Evolutionary conservation across 1,140 invertebrate species (phyloP).

Genomic region (Monochamus saltuarius): DNA sequence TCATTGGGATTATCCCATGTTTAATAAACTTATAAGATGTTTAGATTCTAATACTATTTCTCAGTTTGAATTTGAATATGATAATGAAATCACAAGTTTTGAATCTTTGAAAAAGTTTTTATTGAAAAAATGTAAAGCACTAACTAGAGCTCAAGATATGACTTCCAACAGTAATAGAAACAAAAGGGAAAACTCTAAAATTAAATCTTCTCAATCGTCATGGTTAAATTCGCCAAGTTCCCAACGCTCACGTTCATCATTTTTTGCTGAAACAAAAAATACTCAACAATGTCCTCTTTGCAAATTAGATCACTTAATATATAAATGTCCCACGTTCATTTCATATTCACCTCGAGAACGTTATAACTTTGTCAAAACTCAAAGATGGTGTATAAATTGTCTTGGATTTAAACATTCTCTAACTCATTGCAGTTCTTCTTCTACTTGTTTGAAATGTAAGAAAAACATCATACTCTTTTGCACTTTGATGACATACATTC

Average conservation of each 20-base stretch:
- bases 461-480: slow-evolving; percentile 10
- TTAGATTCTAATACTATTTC: slow-evolving; percentile 4
- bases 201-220: not conserved
- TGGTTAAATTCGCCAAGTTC: not conserved
- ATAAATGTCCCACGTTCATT: no score
- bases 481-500: slow-evolving; percentile 1
- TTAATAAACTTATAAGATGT: slow-evolving; percentile 3
- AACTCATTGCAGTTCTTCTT: not conserved
- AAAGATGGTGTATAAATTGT: slow-evolving; percentile 16
- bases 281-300: no score
- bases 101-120: not conserved
- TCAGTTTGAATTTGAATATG: not conserved
- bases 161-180: not conserved
- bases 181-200: not conserved
- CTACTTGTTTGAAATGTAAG: slow-evolving; percentile 3
- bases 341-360: no score
- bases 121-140: no score
- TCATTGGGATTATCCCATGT: slow-evolving; percentile 3
- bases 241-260: no score
- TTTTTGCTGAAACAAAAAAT: no score
- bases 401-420: slow-evolving; percentile 9
- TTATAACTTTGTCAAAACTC: not conserved
- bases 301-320: no score
- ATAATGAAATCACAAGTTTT: not conserved
- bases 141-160: no score